Evolutionary conservation across 2,888 invertebrate species (phyloP), one percentile per base, ranked within the genome.

Genomic region (Ennomos quercinarius): DNA sequence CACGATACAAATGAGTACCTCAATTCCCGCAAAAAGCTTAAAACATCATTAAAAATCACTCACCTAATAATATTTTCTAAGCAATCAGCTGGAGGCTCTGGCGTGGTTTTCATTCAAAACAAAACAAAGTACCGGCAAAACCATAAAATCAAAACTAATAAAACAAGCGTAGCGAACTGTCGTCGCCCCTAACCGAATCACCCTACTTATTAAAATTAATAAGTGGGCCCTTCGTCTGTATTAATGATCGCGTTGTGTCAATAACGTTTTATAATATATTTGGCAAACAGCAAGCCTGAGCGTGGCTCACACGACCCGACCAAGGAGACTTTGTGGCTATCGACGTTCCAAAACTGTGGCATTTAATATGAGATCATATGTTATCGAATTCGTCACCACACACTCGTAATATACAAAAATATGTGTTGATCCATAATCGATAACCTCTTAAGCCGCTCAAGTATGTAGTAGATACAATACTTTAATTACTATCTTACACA

Each of bases 151-250:
- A 86, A 83, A 85, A 86, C 87, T 83, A 84, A 87, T 87, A 87
- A 87, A 90, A 85, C 86, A 86, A 83, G 82, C 81, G 72, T 68
- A 63, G 71, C 74, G 70, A 66, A 73, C 79, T 83, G 86, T 86
- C 83, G 80, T 80, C 83, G 72, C 81, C 86, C 86, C 88, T 82
- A 75, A 81, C 71, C 63, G 67, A 81, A 82, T 86, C 88, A 86
- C 90, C 91, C 91, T 82, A 87, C 86, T 91, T 91, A 91, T 91
- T 90, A 91, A 92, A 91, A 91, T 92, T 91, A 92, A 92, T 91
- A 92, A 91, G 87, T 86, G 87, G 83, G 89, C 86, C 87, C 89
- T 87, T 81, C 84, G 83, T 80, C 83, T 85, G 85, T 84, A 91
- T 90, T 91, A 92, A 92, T 89, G 90, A 91, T 87, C 86, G 83